Evolutionary conservation across 2,113 vertebrate species (phyloP), one percentile per base, ranked within the genome.

Genomic region (Numida meleagris): DNA sequence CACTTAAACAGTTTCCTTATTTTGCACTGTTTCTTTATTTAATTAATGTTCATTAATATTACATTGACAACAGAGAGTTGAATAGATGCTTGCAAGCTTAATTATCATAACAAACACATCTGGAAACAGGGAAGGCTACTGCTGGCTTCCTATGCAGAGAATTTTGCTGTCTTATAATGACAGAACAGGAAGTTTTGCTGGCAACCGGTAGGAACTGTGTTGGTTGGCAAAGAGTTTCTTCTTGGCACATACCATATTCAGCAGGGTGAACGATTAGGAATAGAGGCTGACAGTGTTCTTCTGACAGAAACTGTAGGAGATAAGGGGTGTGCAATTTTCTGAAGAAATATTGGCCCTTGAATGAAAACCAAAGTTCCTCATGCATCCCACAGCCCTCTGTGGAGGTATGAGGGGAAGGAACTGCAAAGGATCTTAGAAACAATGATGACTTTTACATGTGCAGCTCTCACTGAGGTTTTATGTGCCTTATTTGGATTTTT

Each of bases 201-300:
- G n/a, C 31, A 45, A 24, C 6, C 36, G n/a, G 2, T 82, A 61
- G 5, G 27, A 88, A 74, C 61, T 43, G 31, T 0, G 0, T 36
- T 88, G 11, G 8, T 10, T 62, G 48, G 48, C 7, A 25, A 70
- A 36, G 23, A 40, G 12, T 58, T n/a, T 88, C 17, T 43, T 77
- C 14, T 45, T 70, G 53, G 18, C 23, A 62, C 14, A 12, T 48
- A 29, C 14, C 18, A 25, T 51, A 11, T 43, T 77, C 10, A 62
- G 12, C 58, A 31, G 5, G 68, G 6, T 73, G 58, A 40, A 82
- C 13, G 29, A 57, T 65, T 68, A 51, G 16, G 31, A 68, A 29
- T 6, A 79, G 34, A 68, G 9, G 34, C 14, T 72, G 38, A 8
- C 65, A 51, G 20, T 40, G 50, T 11, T 1, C 51, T 78, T 95